Evolutionary conservation across 2,113 vertebrate genomes (phyloP).

Genomic region (Python bivittatus): DNA sequence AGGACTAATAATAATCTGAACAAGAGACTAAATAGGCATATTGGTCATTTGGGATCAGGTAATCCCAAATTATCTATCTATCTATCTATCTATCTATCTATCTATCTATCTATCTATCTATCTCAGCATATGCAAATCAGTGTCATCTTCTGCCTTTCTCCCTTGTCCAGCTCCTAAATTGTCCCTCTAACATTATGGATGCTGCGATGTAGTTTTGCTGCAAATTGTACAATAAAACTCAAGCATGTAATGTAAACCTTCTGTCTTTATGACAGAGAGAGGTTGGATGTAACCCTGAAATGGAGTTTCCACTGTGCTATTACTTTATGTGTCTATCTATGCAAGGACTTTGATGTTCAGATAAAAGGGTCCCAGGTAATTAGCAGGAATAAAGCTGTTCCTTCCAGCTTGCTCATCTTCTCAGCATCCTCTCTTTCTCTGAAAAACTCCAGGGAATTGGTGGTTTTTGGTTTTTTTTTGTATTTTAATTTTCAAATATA

Average conservation of each 20-base stretch:
- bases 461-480: slow-evolving; percentile 28
- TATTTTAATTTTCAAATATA: slow-evolving; percentile 41
- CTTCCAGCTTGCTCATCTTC: slow-evolving; percentile 24
- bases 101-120: no score
- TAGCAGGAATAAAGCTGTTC: neutral
- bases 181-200: neutral
- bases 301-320: neutral
- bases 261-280: neutral
- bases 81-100: no score
- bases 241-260: neutral
- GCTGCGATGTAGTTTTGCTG: neutral
- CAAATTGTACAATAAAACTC: neutral
- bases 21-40: neutral
- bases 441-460: slow-evolving; percentile 45
- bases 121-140: neutral
- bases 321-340: neutral
- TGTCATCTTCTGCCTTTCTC: neutral
- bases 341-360: neutral
- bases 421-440: rapidly evolving
- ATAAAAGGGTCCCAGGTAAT: slow-evolving; percentile 18
- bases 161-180: neutral
- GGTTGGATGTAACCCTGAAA: neutral
- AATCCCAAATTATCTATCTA: no score
- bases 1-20: neutral
- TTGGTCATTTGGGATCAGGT: neutral